Evolutionary conservation across 2,797 vertebrate species (phyloP).

Genomic region (Gymnoscopelus microlampas): DNA sequence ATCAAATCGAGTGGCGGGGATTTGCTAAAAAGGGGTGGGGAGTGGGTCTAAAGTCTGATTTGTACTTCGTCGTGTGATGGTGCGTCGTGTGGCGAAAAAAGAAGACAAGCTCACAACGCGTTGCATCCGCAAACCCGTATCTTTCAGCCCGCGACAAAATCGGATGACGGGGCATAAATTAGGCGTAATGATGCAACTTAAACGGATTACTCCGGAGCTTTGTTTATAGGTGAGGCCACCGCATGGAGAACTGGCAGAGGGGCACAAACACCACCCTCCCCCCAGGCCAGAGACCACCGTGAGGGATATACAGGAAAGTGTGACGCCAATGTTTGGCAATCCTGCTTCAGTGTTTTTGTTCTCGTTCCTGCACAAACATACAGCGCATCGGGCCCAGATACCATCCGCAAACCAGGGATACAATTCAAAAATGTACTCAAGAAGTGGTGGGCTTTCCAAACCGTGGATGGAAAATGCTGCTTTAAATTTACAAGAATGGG

Average conservation of each 20-base stretch:
- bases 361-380: background rate
- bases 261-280: background rate
- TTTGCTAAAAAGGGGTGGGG: constrained; percentile 10
- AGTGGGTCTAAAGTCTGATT: background rate
- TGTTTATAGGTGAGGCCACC: constrained; percentile 33
- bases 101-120: too few species aligned
- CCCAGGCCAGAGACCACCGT: background rate
- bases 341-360: constrained; percentile 26
- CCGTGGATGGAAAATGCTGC: constrained; percentile 23
- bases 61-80: too few species aligned
- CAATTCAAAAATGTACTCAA: background rate
- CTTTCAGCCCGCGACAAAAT: too few species aligned
- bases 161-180: too few species aligned
- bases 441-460: constrained; percentile 12
- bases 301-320: background rate
- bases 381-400: background rate
- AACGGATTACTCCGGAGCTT: constrained; percentile 30
- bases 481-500: background rate
- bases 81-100: too few species aligned
- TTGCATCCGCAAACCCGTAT: too few species aligned
- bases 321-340: constrained; percentile 16
- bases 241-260: background rate
- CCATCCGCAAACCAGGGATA: background rate
- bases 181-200: constrained; percentile 46
- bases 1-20: constrained; percentile 56